phyloP scores from a whole-genome alignment of 2,113 vertebrate species.

The Cricetomys ansorgei region DNA sequence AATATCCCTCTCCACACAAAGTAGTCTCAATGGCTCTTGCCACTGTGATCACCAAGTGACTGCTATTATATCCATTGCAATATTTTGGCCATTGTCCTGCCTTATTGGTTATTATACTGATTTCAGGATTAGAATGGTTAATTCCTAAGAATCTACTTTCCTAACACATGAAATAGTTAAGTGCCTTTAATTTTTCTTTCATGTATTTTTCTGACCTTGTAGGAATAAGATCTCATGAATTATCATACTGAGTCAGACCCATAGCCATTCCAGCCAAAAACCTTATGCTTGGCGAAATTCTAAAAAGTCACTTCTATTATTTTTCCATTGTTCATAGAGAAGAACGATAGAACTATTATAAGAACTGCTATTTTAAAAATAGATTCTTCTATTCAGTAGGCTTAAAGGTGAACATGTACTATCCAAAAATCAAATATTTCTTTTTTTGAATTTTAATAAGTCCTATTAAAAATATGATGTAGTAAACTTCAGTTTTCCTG shows the following conservation, averaged over 20 bases:
- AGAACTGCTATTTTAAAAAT: slow-evolving; percentile 69
- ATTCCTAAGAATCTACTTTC: slow-evolving; percentile 2
- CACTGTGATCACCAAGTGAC: background rate
- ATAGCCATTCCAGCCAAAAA: slow-evolving; percentile 33
- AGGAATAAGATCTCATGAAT: slow-evolving; percentile 42
- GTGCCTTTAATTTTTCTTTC: slow-evolving; percentile 43
- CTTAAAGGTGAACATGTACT: background rate
- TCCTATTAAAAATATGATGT: background rate
- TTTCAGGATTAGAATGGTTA: background rate
- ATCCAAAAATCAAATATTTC: slow-evolving; percentile 45
- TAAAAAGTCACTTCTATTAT: slow-evolving; percentile 39
- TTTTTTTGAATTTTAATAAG: slow-evolving; percentile 54
- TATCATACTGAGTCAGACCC: slow-evolving; percentile 55
- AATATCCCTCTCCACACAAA: background rate
- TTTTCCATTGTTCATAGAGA: slow-evolving; percentile 63
- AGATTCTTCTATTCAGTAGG: slow-evolving; percentile 16
- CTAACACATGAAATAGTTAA: background rate
- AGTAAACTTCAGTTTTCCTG: slow-evolving; percentile 24
- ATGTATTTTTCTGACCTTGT: slow-evolving; percentile 54
- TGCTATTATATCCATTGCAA: background rate
- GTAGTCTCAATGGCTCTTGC: background rate
- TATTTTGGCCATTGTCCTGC: background rate
- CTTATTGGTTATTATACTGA: background rate
- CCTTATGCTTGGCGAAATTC: background rate
- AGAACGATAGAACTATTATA: slow-evolving; percentile 53